Conservation (phyloP, 2,113 vertebrate genomes). For the Caracal caracal region DNA sequence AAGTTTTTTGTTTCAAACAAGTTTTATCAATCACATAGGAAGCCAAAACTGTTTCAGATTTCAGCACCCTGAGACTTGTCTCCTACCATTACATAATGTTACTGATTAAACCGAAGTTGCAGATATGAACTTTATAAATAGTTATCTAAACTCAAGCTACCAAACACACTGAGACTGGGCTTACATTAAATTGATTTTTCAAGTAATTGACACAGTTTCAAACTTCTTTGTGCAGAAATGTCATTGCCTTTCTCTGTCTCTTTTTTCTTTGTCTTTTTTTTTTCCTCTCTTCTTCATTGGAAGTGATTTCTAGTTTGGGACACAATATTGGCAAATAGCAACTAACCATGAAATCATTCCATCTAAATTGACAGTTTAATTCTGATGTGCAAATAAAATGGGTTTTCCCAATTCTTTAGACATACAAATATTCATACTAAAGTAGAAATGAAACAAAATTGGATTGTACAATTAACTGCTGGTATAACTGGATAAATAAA, state of each 20-base stretch:
- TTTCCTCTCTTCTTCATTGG: background rate
- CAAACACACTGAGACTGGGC: background rate
- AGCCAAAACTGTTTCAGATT: slow-evolving; percentile 44
- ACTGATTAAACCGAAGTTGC: background rate
- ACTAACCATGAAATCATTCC: background rate
- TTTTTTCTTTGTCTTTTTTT: fast-evolving
- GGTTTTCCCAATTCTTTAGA: background rate
- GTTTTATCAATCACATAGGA: slow-evolving; percentile 45
- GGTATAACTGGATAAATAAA: background rate
- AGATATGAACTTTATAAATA: background rate
- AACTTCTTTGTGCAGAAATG: background rate
- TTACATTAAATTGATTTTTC: background rate
- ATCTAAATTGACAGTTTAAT: background rate
- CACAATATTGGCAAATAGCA: background rate
- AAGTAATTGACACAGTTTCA: slow-evolving; percentile 27
- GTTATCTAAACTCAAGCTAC: background rate
- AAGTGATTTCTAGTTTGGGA: background rate
- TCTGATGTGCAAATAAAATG: background rate
- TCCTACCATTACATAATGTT: background rate
- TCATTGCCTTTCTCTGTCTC: background rate
- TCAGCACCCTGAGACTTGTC: background rate
- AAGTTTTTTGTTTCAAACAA: slow-evolving; percentile 49
- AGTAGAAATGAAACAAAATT: background rate
- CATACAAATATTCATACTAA: background rate
- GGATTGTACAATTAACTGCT: background rate